Evolutionary conservation across 2,797 vertebrate genomes (phyloP), one percentile per base, ranked within the genome.

Genomic region (Xerus rutilus): DNA sequence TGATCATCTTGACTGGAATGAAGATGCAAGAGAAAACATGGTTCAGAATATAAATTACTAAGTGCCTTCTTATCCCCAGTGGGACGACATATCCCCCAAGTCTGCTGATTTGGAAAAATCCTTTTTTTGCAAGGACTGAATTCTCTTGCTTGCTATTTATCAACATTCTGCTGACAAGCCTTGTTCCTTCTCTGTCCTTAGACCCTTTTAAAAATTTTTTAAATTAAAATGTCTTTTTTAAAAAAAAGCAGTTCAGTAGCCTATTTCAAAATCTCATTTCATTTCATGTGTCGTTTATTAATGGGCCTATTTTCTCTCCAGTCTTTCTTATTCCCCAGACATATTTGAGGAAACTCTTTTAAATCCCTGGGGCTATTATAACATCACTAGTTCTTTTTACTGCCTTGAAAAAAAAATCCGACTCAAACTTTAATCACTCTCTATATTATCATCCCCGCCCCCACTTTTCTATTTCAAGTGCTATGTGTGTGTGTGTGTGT

Each of bases 221-320:
- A 95, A 97, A 70, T 97, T 97, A 96, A 97, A 97, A 96, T 89
- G 94, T 97, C 84, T 94, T 86, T 95, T 91, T 91, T 86, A 14
- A 9, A 91, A 95, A 94, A 73, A 92, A 94, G 64, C 84, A 90
- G 86, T 93, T 97, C 89, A 96, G 88, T 97, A 97, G 86, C 94
- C 94, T 96, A 92, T 97, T 97, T 96, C 96, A 98, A 98, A 97
- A 97, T 91, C 91, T 95, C 96, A 96, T 98, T 98, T 96, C 93
- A 96, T 96, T 76, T 97, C 92, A 93, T 97, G 97, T 45, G 52
- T 98, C 96, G 93, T 95, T 98, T 98, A 97, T 98, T 97, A 98
- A 98, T 98, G 96, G 91, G 30, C 65, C 86, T 97, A 84, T 95
- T 97, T 97, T 93, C 95, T 96, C 86, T 91, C 81, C 84, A 92